Percentiles rank a stretch among this genome's conserved stretches.
Evolutionary conservation across 2,797 vertebrate genomes (phyloP).

Genomic region (Myiotriccus ornatus): DNA sequence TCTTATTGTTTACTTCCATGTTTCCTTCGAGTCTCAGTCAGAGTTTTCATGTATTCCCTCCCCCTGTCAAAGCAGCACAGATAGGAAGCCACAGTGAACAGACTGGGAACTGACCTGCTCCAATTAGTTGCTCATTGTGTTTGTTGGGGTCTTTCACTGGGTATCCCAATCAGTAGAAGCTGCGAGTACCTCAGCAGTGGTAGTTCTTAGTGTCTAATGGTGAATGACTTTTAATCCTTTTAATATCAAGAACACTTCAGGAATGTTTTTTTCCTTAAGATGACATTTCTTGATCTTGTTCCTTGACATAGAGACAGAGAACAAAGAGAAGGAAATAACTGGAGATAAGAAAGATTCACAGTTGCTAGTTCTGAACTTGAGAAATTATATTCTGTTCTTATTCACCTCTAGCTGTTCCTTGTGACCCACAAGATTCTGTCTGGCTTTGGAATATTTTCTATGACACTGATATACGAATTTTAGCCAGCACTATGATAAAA

Average conservation of each 20-base stretch:
- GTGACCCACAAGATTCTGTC: background rate
- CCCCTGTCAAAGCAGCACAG: background rate
- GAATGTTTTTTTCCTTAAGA: background rate
- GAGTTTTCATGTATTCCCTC: background rate
- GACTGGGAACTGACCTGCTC: background rate
- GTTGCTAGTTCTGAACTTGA: background rate
- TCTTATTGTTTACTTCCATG: background rate
- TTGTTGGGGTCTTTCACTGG: background rate
- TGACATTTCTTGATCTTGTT: background rate
- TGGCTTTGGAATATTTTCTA: background rate
- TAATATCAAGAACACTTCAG: background rate
- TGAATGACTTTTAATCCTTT: background rate
- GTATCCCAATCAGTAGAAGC: background rate
- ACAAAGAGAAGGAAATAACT: background rate
- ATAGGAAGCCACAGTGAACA: background rate
- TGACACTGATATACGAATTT: background rate
- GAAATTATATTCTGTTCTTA: background rate
- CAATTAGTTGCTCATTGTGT: rapidly evolving
- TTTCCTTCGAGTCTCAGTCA: background rate
- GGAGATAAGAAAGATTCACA: background rate
- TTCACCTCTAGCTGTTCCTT: background rate
- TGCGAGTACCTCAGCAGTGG: background rate
- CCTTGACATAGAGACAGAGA: background rate
- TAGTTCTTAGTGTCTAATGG: background rate
- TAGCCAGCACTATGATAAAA: background rate